Percentiles rank a stretch among this genome's conserved stretches.
These are phyloP conservation scores for Glossophaga mutica DNA, from an alignment of 2,797 vertebrate species.

Conservation along the genomic window DNA sequence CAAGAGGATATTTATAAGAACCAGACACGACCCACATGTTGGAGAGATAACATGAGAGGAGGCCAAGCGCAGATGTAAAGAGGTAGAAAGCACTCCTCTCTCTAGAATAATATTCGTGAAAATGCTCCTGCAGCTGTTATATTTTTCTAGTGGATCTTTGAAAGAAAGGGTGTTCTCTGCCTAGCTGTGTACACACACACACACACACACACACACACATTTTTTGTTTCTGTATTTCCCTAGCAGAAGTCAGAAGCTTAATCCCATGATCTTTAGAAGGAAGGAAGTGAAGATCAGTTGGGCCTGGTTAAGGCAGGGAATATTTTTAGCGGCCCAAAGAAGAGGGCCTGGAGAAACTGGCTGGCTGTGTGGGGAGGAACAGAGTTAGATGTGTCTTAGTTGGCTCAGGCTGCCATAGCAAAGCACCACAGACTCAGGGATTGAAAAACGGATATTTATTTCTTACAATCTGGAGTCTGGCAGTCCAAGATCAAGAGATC, in stretches of 20 bases:
- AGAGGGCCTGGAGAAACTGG: background rate
- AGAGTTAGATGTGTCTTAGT: background rate
- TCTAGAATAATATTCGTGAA: background rate
- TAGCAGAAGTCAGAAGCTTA: background rate
- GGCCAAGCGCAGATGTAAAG: background rate
- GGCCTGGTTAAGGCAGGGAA: conserved; percentile 26
- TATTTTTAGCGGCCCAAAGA: conserved; percentile 57
- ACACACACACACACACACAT: too few relatives aligned
- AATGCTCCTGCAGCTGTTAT: background rate
- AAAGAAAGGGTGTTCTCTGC: background rate
- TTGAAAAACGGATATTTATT: background rate
- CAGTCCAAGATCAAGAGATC: background rate
- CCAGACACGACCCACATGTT: background rate
- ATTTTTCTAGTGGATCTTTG: background rate
- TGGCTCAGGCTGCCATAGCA: background rate
- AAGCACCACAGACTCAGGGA: background rate
- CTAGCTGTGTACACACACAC: background rate
- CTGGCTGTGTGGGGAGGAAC: background rate
- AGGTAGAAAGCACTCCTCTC: background rate
- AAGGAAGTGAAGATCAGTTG: background rate
- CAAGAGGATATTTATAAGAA: conserved; percentile 48
- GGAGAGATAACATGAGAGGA: background rate
- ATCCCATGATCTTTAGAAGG: conserved; percentile 30
- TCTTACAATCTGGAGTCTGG: background rate
- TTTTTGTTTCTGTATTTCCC: background rate